Percentiles rank a stretch among this genome's conserved stretches.
Conservation (phyloP, 2,113 vertebrate genomes). For the Meleagris gallopavo region DNA sequence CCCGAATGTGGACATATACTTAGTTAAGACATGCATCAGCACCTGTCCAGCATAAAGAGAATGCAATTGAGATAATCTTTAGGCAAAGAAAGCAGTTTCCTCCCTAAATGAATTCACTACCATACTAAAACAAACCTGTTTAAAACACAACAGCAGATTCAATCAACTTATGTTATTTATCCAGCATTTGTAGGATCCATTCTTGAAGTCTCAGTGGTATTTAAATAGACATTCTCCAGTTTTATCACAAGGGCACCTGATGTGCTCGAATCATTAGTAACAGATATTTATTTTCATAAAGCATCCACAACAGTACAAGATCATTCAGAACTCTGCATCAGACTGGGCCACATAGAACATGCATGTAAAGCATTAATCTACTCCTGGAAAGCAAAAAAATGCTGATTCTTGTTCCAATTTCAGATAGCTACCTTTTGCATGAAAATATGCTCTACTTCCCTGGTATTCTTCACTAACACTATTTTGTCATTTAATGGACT, state of each 20-base stretch:
- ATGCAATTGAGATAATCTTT: neutral
- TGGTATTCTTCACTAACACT: neutral
- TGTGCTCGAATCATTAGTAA: neutral
- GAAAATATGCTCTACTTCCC: neutral
- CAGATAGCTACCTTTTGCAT: constrained; percentile 4
- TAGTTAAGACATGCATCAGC: neutral
- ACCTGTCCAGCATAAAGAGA: neutral
- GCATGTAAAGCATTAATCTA: neutral
- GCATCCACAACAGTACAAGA: neutral
- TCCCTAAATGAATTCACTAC: neutral
- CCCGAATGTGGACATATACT: neutral
- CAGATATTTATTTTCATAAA: neutral
- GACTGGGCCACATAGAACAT: neutral
- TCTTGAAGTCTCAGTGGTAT: neutral
- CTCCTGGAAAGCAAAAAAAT: neutral
- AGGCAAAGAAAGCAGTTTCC: neutral
- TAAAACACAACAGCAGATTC: neutral
- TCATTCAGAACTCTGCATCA: neutral
- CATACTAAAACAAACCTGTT: neutral
- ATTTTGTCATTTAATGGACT: neutral
- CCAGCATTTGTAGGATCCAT: neutral
- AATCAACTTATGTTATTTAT: neutral
- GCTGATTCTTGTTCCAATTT: constrained; percentile 3
- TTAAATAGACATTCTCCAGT: neutral
- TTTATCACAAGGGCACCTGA: neutral